phyloP scores from a whole-genome alignment of 2,888 invertebrate genomes.

The Crossocerus cetratus region DNA sequence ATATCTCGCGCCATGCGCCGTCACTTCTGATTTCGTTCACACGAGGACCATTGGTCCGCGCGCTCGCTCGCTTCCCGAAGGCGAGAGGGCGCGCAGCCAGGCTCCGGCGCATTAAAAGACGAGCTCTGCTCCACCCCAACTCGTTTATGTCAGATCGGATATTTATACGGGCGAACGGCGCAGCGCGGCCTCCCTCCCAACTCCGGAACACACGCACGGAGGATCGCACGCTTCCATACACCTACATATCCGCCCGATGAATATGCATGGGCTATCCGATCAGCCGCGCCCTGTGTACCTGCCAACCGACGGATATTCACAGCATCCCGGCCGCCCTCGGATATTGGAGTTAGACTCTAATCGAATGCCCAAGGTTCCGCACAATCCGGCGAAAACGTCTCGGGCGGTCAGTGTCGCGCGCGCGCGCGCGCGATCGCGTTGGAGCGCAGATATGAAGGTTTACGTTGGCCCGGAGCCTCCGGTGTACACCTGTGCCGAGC shows the following conservation, averaged over 20 bases:
- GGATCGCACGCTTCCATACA: not conserved
- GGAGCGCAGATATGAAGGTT: not conserved
- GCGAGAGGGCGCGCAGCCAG: too few species aligned
- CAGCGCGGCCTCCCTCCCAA: too few species aligned
- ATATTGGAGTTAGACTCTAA: constrained; percentile 23
- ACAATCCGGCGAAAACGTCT: not conserved
- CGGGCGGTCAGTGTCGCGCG: not conserved
- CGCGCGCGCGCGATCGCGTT: not conserved
- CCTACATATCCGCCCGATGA: constrained; percentile 25
- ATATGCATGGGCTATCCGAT: constrained; percentile 27
- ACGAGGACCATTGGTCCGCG: not conserved
- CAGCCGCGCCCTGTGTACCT: not conserved
- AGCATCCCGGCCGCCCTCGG: not conserved
- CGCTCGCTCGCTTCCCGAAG: too few species aligned
- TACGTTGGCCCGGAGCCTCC: too few species aligned
- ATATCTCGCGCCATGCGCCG: not conserved
- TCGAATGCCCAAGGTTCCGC: constrained; percentile 15
- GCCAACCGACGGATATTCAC: constrained; percentile 14
- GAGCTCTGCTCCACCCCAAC: not conserved
- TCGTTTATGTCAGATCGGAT: constrained; percentile 8
- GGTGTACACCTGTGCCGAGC: constrained; percentile 38
- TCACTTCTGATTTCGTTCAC: not conserved
- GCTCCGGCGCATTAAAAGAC: not conserved
- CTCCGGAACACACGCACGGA: not conserved
- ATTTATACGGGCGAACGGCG: constrained; percentile 25